Base-by-base conservation (phyloP, 2,113 vertebrate species). In the Anhinga anhinga region DNA sequence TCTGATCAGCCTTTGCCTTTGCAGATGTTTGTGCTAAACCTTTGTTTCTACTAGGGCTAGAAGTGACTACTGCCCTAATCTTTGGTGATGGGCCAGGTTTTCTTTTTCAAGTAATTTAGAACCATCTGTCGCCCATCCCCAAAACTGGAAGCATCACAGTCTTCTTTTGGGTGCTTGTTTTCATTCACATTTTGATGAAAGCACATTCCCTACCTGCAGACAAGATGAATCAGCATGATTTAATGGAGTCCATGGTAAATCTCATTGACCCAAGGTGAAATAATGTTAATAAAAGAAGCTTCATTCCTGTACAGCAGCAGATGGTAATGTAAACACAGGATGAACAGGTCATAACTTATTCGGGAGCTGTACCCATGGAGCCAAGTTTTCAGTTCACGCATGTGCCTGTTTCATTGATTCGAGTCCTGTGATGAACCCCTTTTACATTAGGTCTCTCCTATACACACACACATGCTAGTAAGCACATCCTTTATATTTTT, bases 361-460 rank as follows among this genome's bases (percentile, higher is more conserved):
- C 4, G 2, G 30, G 22, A 70, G 16, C 27, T 91, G 53, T 72
- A 52, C 20, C n/a, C 34, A 22, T 2, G 3, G 38, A 82, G 30
- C 10, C 56, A 71, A 32, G 27, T 50, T 56, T 69, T 86, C 36
- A 29, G 30, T 5, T 56, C n/a, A 30, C 2, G 3, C 1, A 0
- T 53, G 44, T 63, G 17, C 11, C 38, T 67, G 49, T 69, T 61
- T 47, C 9, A 13, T 15, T 19, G 2, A 11, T 72, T 72, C 3
- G 2, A 77, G 45, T 1, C 15, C 49, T 61, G n/a, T 27, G 34
- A 47, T 30, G 9, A 56, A 32, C 0, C 0, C 4, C 5, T 86
- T 42, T 67, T 42, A 88, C 6, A 26, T 38, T 21, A 77, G 34
- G 9, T 34, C 30, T 70, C 42, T 45, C 32, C 34, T 5, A 1